phyloP scores from a whole-genome alignment of 2,888 invertebrate genomes.

The Ormia ochracea region DNA sequence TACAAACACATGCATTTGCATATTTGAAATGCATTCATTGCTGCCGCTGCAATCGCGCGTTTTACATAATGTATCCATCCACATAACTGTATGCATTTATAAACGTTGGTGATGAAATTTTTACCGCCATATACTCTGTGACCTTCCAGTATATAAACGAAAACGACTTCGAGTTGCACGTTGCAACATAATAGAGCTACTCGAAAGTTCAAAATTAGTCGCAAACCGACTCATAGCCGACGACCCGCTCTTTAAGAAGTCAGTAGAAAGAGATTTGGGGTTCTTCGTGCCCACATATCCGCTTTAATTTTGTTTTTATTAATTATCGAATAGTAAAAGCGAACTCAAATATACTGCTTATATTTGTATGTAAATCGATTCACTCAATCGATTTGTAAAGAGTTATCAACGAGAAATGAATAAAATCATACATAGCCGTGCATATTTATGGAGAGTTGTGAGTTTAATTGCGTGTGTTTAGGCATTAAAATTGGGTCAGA shows the following conservation, averaged over 20 bases:
- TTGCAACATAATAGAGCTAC: too few species aligned
- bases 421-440: neutral
- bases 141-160: slow-evolving; percentile 19
- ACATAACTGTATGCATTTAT: neutral
- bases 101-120: slow-evolving; percentile 11
- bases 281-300: too few species aligned
- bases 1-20: neutral
- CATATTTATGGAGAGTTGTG: neutral
- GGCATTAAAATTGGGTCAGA: slow-evolving; percentile 56
- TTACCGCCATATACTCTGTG: slow-evolving; percentile 42
- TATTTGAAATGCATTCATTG: neutral
- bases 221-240: too few species aligned
- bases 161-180: neutral
- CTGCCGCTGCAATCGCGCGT: neutral
- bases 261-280: too few species aligned
- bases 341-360: too few species aligned
- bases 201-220: too few species aligned
- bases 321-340: too few species aligned
- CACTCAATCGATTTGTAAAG: too few species aligned
- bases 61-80: neutral
- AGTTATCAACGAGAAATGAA: too few species aligned
- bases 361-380: too few species aligned
- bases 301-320: too few species aligned
- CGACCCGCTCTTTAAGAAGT: too few species aligned
- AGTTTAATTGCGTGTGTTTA: neutral